Base-by-base conservation (phyloP, 30 jellyfish, hydroid and myxozoan species). In the Rhopilema esculentum region DNA sequence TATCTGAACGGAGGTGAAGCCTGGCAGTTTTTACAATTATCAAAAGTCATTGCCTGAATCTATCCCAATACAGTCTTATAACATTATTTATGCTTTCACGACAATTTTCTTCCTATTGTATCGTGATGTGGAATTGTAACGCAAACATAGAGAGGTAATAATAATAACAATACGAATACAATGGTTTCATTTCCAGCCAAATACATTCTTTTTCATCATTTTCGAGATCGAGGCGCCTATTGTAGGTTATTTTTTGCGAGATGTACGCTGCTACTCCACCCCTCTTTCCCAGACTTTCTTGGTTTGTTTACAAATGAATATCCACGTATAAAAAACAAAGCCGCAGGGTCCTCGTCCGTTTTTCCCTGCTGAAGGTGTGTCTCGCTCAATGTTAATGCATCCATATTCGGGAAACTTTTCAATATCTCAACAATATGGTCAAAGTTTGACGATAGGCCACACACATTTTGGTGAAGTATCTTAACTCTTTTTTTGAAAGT, bases 231-330 rank as follows among this genome's bases (percentile, higher is more conserved):
- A 63, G 77, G 69, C 96, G 88, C 81, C 92, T 66, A 20, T 69
- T 67, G 72, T 1, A 32, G 30, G 69, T 88, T 49, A 88, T 1
- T n/a, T 33, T 66, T 48, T 88, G 82, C 71, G 88, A 79, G 69
- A 88, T 79, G 71, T 88, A 88, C 69, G 88, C 82, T 63, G 94
- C 96, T 69, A 79, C 94, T 29, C 96, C 93, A 16, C 93, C 96
- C 65, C 88, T n/a, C 93, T 67, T 57, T 68, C 27, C 96, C 93
- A 8, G 80, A 32, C 78, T 31, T 62, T 77, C 92, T 84, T 27
- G 88, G 88, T 24, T 53, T 77, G 77, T 77, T 77, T 40, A 79
- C 75, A 76, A 86, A 86, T 79, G 75, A 21, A 64, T 76, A 86
- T 23, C 92, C 92, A 66, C 87, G 86, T 62, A 86, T 77, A 66